phyloP scores from a whole-genome alignment of 1,140 invertebrate genomes.

The Drosophila repleta region DNA sequence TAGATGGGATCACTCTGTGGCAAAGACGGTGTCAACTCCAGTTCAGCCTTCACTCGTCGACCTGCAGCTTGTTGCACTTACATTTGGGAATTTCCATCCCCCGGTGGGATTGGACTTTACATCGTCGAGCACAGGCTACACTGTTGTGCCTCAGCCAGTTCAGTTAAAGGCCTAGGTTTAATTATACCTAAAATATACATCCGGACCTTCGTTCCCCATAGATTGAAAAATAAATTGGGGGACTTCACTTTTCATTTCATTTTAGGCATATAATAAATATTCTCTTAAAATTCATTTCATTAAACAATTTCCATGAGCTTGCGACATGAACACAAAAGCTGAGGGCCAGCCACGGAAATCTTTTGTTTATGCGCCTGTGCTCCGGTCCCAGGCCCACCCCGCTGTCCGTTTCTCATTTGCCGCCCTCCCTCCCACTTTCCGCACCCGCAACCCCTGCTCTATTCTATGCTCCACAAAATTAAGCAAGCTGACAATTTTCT shows the following conservation, averaged over 20 bases:
- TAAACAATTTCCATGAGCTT: conserved; percentile 75
- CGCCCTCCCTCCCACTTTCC: conserved; percentile 15
- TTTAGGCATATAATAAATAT: conserved; percentile 75
- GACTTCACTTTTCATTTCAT: conserved; percentile 73
- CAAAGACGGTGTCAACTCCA: conserved; percentile 13
- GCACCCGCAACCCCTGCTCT: background rate
- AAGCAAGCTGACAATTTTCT: conserved; percentile 81
- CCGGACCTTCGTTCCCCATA: conserved; percentile 20
- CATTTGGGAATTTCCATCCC: conserved; percentile 20
- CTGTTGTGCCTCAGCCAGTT: conserved; percentile 35
- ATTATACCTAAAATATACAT: conserved; percentile 67
- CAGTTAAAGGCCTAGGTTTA: conserved; percentile 48
- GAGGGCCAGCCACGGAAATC: conserved; percentile 64
- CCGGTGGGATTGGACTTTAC: background rate
- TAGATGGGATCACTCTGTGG: background rate
- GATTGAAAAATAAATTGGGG: conserved; percentile 45
- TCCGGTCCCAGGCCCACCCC: background rate
- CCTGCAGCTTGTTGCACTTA: conserved; percentile 27
- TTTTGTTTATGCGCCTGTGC: conserved; percentile 68
- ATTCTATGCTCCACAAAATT: conserved; percentile 64
- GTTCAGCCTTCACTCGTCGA: background rate
- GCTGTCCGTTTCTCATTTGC: background rate
- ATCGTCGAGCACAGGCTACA: background rate
- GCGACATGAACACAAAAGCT: conserved; percentile 25
- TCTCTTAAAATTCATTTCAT: conserved; percentile 79